These are phyloP conservation scores for Tetrax tetrax DNA, from an alignment of 2,113 vertebrate genomes.

Conservation along the genomic window DNA sequence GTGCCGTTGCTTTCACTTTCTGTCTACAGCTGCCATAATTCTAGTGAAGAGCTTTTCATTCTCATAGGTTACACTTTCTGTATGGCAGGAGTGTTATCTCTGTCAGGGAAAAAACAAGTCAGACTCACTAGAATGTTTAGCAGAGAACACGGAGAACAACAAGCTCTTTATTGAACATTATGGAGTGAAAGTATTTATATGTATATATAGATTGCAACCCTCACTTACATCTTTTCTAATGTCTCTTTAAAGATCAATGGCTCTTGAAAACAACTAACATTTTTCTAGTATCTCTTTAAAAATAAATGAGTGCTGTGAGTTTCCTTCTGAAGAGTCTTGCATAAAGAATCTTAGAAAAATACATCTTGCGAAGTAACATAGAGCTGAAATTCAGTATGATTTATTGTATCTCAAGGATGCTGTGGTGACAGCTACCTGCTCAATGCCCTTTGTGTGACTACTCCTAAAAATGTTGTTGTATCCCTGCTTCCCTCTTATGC, in stretches of 20 bases:
- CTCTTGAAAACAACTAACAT: not conserved
- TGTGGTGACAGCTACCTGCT: not conserved
- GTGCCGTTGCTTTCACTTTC: conserved; percentile 57
- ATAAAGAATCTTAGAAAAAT: not conserved
- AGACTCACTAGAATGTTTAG: not conserved
- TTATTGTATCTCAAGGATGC: not conserved
- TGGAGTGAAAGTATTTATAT: not conserved
- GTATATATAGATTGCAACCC: not conserved
- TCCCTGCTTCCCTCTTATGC: rapidly evolving
- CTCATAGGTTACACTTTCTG: conserved; percentile 30
- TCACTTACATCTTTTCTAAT: not conserved
- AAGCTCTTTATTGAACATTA: not conserved
- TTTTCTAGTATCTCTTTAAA: not conserved
- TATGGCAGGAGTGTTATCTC: not conserved
- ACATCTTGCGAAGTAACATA: not conserved
- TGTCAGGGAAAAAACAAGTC: not conserved
- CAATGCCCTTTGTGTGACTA: not conserved
- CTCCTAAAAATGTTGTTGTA: not conserved
- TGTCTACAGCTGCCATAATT: conserved; percentile 37
- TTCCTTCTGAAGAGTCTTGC: not conserved
- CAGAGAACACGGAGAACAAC: not conserved
- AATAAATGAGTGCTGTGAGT: not conserved
- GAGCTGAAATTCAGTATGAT: not conserved
- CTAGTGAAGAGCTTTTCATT: not conserved
- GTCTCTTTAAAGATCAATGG: not conserved